Evolutionary conservation across 2,888 invertebrate genomes (phyloP).

Genomic region (Stomorhina lunata): DNA sequence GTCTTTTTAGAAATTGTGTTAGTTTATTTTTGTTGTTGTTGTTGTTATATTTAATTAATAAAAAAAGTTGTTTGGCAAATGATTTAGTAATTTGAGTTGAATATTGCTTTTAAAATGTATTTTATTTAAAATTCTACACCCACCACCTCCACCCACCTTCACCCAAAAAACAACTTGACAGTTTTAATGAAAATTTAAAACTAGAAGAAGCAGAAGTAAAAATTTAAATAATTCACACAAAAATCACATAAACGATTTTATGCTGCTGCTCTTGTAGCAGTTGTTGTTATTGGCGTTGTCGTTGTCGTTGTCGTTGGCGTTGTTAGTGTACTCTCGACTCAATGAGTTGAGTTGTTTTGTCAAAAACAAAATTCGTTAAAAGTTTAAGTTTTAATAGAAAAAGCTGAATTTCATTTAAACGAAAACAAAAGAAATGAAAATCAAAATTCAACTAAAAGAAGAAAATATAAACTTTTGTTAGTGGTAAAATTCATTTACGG

Average conservation of each 20-base stretch:
- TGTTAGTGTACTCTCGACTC: conserved; percentile 9
- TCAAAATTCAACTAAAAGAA: conserved; percentile 22
- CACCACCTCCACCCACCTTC: not conserved
- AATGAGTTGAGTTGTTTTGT: conserved; percentile 54
- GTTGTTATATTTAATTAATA: conserved; percentile 30
- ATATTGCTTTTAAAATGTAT: not conserved
- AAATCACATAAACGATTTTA: conserved; percentile 15
- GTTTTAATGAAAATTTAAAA: conserved; percentile 38
- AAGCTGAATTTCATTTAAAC: conserved; percentile 32
- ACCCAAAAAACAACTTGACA: conserved; percentile 31
- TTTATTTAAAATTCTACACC: conserved; percentile 14
- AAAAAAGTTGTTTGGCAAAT: conserved; percentile 25
- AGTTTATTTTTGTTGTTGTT: not conserved
- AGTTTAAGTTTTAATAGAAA: conserved; percentile 44
- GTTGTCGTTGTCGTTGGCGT: not conserved
- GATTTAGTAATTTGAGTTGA: conserved; percentile 27
- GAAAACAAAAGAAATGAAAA: conserved; percentile 52
- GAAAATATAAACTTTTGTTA: conserved; percentile 42
- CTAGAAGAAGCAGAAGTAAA: conserved; percentile 2
- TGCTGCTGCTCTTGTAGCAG: conserved; percentile 31
- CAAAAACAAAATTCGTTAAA: conserved; percentile 65
- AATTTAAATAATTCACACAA: conserved; percentile 6
- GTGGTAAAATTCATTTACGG: conserved; percentile 5
- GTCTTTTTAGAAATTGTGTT: not conserved
- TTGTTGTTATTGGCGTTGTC: not conserved